Conservation (phyloP, 2,113 vertebrate genomes). For the Mugil cephalus region DNA sequence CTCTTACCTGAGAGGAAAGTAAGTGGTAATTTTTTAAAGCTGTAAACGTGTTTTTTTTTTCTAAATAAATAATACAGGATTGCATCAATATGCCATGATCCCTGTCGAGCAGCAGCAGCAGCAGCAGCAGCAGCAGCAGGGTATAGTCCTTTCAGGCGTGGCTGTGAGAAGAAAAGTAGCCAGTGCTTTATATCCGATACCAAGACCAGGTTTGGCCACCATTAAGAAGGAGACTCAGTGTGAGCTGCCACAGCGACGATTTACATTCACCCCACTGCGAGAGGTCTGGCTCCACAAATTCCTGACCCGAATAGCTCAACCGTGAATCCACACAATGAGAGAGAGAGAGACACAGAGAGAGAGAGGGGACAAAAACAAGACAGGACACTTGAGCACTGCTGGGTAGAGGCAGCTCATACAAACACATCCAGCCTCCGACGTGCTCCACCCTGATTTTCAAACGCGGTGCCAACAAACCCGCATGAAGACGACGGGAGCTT, state of each 20-base stretch:
- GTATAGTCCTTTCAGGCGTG: conserved; percentile 4
- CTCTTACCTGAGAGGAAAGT: conserved; percentile 20
- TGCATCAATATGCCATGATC: conserved; percentile 5
- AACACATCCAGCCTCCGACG: conserved; percentile 41
- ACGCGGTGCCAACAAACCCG: conserved; percentile 41
- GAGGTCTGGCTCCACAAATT: not conserved
- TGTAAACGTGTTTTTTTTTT: not conserved
- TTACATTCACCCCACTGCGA: not conserved
- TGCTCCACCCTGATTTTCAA: conserved; percentile 77
- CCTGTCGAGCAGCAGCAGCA: too few relatives aligned
- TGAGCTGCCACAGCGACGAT: not conserved
- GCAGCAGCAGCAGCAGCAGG: not conserved
- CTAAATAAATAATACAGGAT: not conserved
- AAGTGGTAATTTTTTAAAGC: not conserved
- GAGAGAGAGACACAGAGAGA: too few relatives aligned
- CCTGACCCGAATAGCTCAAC: not conserved
- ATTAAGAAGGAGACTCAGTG: not conserved
- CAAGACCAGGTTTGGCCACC: not conserved
- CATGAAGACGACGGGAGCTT: conserved; percentile 33
- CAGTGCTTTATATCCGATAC: not conserved
- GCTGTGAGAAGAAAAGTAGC: not conserved
- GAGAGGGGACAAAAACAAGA: conserved; percentile 12
- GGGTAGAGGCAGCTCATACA: conserved; percentile 16
- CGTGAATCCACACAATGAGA: not conserved
- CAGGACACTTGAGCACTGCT: not conserved